Evolutionary conservation across 2,113 vertebrate genomes (phyloP).

Genomic region (Amia ocellicauda): DNA sequence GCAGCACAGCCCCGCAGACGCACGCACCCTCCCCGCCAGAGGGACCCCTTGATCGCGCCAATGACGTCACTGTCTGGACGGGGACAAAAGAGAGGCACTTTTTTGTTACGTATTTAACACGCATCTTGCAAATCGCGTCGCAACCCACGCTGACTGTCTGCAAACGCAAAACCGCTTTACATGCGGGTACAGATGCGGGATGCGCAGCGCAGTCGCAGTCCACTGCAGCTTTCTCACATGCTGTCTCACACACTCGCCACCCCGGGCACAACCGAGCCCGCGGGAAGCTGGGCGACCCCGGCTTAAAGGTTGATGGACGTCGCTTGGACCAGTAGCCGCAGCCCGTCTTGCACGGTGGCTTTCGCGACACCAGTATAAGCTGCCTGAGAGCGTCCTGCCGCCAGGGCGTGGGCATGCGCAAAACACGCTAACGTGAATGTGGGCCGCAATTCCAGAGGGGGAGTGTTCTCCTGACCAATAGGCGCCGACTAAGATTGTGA

Average conservation of each 20-base stretch:
- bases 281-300: neutral
- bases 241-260: constrained; percentile 13
- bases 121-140: neutral
- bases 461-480: constrained; percentile 47
- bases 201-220: no score
- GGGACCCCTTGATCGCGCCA: no score
- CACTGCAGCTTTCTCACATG: constrained; percentile 14
- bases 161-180: no score
- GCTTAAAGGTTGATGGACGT: constrained; percentile 12
- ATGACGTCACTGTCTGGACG: no score
- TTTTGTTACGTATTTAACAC: no score
- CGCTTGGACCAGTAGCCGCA: constrained; percentile 11
- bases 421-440: constrained; percentile 30
- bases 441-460: constrained; percentile 36
- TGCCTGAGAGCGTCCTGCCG: constrained; percentile 13
- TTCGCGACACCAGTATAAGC: neutral
- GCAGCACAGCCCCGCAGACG: no score
- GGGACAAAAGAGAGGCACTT: no score
- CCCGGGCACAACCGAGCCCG: constrained; percentile 7
- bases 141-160: no score
- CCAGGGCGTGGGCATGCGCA: constrained; percentile 36
- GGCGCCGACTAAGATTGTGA: neutral
- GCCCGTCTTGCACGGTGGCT: constrained; percentile 5
- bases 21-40: no score
- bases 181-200: no score